Conservation (phyloP, 2,113 vertebrate genomes). For the Barnardius zonarius region DNA sequence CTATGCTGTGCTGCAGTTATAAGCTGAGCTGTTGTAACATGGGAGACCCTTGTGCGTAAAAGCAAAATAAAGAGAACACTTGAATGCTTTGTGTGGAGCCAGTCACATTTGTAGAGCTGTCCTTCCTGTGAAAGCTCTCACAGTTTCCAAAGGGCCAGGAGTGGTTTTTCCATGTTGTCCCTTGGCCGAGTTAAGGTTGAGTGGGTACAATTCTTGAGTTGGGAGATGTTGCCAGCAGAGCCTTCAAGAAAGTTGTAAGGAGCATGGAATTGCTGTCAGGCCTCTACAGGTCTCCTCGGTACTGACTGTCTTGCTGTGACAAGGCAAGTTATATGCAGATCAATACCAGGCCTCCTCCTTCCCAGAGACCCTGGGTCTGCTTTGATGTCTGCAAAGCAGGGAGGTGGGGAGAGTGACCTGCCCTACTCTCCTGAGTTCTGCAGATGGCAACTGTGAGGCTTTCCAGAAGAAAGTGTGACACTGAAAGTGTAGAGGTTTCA, state of each 20-base stretch:
- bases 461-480: not conserved
- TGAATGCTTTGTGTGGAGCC: not conserved
- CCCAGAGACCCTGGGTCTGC: not conserved
- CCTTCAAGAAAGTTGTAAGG: not conserved
- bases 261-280: not conserved
- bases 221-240: not conserved
- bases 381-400: not conserved
- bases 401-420: not conserved
- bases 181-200: not conserved
- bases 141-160: not conserved
- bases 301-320: not conserved
- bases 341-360: not conserved
- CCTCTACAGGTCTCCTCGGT: not conserved
- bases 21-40: not conserved
- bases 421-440: not conserved
- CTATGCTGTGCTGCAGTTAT: not conserved
- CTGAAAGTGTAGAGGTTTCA: not conserved
- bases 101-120: not conserved
- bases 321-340: not conserved
- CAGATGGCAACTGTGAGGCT: not conserved
- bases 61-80: not conserved
- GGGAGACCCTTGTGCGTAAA: not conserved
- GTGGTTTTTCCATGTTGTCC: not conserved
- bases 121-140: not conserved
- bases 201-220: not conserved